Conservation (phyloP, 2,888 invertebrate genomes). For the Cerastis rubricosa region DNA sequence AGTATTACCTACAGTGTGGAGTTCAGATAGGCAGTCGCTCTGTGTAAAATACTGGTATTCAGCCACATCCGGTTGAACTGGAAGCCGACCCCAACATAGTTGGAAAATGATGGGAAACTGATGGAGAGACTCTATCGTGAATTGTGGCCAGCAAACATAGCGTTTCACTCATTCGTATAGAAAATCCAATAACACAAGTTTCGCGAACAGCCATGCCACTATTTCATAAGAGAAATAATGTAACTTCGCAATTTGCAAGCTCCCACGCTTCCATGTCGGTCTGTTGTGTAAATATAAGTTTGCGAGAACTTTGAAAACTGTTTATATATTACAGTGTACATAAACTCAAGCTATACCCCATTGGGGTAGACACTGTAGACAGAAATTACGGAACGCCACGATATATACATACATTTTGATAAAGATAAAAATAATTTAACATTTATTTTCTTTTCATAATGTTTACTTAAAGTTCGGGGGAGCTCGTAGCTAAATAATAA, state of each 20-base stretch:
- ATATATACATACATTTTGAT: not conserved
- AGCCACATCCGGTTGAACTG: no score
- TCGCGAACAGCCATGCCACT: not conserved
- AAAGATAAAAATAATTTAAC: no score
- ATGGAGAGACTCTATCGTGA: not conserved
- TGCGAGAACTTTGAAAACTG: conserved; percentile 10
- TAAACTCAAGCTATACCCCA: not conserved
- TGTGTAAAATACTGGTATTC: no score
- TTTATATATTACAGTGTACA: conserved; percentile 1
- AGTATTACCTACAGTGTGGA: no score
- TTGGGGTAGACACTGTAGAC: not conserved
- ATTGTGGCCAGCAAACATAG: not conserved
- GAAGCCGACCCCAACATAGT: no score
- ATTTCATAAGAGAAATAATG: not conserved
- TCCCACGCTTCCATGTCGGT: conserved; percentile 12
- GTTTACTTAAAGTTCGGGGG: no score
- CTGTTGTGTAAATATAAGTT: conserved; percentile 7
- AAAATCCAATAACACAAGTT: conserved; percentile 21
- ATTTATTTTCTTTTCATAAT: no score
- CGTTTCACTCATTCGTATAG: not conserved
- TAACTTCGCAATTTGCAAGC: not conserved
- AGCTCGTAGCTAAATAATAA: no score
- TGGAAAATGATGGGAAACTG: no score
- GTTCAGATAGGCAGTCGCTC: no score
- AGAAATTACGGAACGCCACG: not conserved